A percentile compares a stretch with the other conserved stretches of the same genome.
phyloP scores from a whole-genome alignment of 1,140 invertebrate genomes.

The Brachionus plicatilis region DNA sequence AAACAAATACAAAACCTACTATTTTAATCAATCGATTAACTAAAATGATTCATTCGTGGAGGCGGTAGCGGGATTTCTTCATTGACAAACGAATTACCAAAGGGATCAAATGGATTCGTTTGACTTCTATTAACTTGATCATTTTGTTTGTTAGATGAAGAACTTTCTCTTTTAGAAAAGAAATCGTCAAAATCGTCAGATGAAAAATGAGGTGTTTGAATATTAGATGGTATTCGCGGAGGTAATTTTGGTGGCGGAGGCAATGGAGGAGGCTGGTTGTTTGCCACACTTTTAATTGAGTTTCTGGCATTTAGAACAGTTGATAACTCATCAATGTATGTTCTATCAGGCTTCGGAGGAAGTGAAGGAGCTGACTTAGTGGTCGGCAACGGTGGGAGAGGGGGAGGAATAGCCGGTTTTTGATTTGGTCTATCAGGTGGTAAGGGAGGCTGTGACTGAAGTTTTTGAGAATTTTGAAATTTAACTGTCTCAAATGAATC shows the following conservation, averaged over 20 bases:
- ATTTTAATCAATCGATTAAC: neutral
- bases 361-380: neutral
- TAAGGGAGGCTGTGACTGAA: neutral
- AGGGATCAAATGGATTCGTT: neutral
- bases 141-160: neutral
- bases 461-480: neutral
- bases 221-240: neutral
- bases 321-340: neutral
- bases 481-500: neutral
- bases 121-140: neutral
- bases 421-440: neutral
- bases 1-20: neutral
- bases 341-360: neutral
- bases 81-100: neutral
- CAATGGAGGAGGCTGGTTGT: neutral
- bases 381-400: neutral
- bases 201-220: neutral
- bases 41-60: slow-evolving; percentile 28
- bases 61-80: neutral
- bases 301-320: neutral
- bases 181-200: neutral
- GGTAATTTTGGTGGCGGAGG: slow-evolving; percentile 26
- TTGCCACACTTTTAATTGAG: neutral
- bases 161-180: neutral
- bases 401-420: neutral